These are phyloP conservation scores for Streblospio benedicti DNA, from an alignment of 1,140 invertebrate genomes.

Conservation along the genomic window DNA sequence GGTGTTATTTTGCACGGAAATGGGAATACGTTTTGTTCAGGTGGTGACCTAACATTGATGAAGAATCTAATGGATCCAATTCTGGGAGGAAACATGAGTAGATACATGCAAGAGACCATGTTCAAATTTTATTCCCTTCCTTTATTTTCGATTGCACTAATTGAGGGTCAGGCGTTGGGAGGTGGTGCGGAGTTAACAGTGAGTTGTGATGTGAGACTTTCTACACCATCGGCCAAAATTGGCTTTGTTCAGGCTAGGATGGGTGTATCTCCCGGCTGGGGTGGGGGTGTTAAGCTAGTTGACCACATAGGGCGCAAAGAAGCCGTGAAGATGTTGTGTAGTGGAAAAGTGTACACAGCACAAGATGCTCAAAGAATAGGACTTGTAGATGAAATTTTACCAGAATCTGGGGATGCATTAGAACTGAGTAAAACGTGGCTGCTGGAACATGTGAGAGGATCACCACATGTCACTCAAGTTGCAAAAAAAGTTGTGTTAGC, in stretches of 20 bases:
- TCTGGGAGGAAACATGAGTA: constrained; percentile 48
- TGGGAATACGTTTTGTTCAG: constrained; percentile 54
- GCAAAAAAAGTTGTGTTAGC: constrained; percentile 45
- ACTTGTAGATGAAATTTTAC: constrained; percentile 31
- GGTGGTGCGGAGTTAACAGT: constrained; percentile 56
- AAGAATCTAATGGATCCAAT: constrained; percentile 23
- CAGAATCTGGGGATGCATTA: constrained; percentile 33
- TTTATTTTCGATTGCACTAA: constrained; percentile 49
- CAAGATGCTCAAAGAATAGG: constrained; percentile 45
- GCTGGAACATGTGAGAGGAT: constrained; percentile 24
- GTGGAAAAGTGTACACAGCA: constrained; percentile 39
- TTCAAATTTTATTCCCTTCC: constrained; percentile 49
- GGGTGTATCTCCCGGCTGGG: constrained; percentile 55
- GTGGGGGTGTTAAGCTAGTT: constrained; percentile 49
- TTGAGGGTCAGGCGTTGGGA: constrained; percentile 54
- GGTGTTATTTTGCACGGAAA: constrained; percentile 51
- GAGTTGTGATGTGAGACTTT: constrained; percentile 53
- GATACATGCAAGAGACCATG: constrained; percentile 51
- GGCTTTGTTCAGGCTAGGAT: constrained; percentile 55
- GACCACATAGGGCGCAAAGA: constrained; percentile 45
- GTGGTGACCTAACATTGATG: constrained; percentile 53
- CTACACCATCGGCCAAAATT: constrained; percentile 45
- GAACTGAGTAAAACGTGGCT: constrained; percentile 44
- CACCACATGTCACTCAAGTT: constrained; percentile 37
- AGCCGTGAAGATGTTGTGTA: constrained; percentile 49